Conservation (phyloP, 2,888 invertebrate genomes). For the Athalia rosae region DNA sequence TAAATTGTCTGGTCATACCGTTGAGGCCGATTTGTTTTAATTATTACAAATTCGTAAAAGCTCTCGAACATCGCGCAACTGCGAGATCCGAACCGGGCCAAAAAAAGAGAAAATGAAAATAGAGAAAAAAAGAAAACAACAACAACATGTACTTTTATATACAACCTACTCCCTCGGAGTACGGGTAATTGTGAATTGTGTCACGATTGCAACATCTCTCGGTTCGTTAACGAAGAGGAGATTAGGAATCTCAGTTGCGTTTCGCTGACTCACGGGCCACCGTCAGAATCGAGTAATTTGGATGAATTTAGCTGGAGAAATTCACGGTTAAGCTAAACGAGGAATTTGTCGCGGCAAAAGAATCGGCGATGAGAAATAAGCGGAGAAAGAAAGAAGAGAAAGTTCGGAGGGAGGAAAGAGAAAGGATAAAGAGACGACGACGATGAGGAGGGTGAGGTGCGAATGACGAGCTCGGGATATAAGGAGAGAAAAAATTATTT, state of each 20-base stretch:
- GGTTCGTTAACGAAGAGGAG: constrained; percentile 19
- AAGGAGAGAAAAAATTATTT: not conserved
- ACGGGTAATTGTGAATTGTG: not conserved
- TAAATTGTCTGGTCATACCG: not conserved
- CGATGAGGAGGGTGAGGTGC: not conserved
- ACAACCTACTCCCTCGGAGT: not conserved
- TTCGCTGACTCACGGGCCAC: constrained; percentile 7
- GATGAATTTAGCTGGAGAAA: constrained; percentile 11
- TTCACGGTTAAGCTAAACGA: constrained; percentile 31
- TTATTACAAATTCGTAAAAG: not conserved
- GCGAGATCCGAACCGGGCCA: not conserved
- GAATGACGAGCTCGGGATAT: not conserved
- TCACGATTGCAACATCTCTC: constrained; percentile 26
- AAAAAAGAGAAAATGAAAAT: not conserved
- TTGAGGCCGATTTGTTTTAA: not conserved
- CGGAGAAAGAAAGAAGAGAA: not conserved
- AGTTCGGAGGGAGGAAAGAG: not conserved
- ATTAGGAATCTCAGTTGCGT: constrained; percentile 17
- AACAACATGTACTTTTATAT: too few relatives aligned
- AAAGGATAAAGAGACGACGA: not conserved
- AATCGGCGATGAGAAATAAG: constrained; percentile 5
- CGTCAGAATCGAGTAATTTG: constrained; percentile 1
- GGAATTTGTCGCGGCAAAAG: constrained; percentile 16
- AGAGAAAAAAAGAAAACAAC: too few relatives aligned
- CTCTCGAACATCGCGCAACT: not conserved